phyloP scores from a whole-genome alignment of 1,140 invertebrate genomes.

The Copidosoma floridanum region DNA sequence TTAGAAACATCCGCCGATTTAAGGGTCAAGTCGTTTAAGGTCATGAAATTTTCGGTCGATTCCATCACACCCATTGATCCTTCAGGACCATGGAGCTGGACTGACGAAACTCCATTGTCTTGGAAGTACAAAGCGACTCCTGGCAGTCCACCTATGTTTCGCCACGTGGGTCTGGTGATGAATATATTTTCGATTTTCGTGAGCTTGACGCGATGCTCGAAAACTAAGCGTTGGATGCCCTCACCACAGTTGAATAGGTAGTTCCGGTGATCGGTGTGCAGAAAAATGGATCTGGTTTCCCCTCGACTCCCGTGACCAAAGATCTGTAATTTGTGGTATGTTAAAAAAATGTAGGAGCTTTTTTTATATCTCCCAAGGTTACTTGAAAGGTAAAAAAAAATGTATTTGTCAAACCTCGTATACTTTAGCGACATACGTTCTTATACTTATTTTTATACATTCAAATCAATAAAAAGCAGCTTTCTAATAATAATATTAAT shows the following conservation, averaged over 20 bases:
- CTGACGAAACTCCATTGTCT: conserved; percentile 74
- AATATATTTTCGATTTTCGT: conserved; percentile 83
- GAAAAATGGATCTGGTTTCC: conserved; percentile 69
- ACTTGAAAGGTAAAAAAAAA: not conserved
- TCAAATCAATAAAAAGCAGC: too few relatives aligned
- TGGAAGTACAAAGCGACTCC: conserved; percentile 82
- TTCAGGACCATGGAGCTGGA: conserved; percentile 82
- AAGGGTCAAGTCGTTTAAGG: conserved; percentile 68
- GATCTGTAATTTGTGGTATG: conserved; percentile 40
- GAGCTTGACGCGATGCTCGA: conserved; percentile 83
- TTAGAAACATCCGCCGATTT: conserved; percentile 54
- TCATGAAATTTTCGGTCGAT: conserved; percentile 70
- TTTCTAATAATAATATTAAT: too few relatives aligned
- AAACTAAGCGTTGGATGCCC: conserved; percentile 80
- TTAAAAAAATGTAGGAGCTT: too few relatives aligned
- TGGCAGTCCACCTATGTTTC: conserved; percentile 79
- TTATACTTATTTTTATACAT: too few relatives aligned
- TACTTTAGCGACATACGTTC: too few relatives aligned
- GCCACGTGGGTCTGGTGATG: conserved; percentile 79
- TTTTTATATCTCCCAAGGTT: too few relatives aligned
- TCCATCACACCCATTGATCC: conserved; percentile 68
- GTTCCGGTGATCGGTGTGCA: conserved; percentile 75
- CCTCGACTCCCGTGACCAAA: conserved; percentile 64
- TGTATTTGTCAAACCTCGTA: not conserved
- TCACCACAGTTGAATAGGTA: conserved; percentile 95